Conservation (phyloP, 2,113 vertebrate species). For the Rhinolophus ferrumequinum region DNA sequence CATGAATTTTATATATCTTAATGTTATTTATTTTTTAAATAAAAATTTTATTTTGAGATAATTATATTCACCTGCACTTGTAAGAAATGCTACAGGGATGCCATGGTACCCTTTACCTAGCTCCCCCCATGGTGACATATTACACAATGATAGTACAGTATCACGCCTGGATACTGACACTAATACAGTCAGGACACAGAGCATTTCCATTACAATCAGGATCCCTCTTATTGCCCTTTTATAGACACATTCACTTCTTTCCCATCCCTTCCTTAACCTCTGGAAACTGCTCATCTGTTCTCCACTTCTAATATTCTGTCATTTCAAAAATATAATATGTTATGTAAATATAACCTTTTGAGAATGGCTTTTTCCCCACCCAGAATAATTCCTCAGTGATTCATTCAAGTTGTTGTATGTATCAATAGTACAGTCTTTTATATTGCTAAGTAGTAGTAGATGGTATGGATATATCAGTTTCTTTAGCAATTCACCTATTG, state of each 20-base stretch:
- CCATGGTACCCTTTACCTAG: background rate
- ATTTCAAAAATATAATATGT: background rate
- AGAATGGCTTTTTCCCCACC: background rate
- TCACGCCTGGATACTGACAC: background rate
- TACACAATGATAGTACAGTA: fast-evolving
- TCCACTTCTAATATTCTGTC: background rate
- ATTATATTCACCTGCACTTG: background rate
- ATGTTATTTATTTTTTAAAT: background rate
- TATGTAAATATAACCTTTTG: background rate
- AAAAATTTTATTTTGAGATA: background rate
- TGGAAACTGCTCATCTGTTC: background rate
- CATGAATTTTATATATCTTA: background rate
- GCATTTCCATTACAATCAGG: background rate
- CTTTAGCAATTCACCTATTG: background rate
- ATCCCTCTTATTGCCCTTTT: background rate
- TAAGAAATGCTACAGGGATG: background rate
- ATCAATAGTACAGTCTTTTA: background rate
- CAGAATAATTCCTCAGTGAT: background rate
- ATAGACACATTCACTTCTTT: background rate
- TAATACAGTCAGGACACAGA: background rate
- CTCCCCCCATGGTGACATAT: background rate
- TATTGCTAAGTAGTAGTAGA: background rate
- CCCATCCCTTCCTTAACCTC: background rate
- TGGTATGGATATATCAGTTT: background rate
- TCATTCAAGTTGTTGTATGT: background rate